Percentiles rank a stretch among this genome's conserved stretches.
phyloP scores from a whole-genome alignment of 2,113 vertebrate genomes.

The Nestor notabilis region DNA sequence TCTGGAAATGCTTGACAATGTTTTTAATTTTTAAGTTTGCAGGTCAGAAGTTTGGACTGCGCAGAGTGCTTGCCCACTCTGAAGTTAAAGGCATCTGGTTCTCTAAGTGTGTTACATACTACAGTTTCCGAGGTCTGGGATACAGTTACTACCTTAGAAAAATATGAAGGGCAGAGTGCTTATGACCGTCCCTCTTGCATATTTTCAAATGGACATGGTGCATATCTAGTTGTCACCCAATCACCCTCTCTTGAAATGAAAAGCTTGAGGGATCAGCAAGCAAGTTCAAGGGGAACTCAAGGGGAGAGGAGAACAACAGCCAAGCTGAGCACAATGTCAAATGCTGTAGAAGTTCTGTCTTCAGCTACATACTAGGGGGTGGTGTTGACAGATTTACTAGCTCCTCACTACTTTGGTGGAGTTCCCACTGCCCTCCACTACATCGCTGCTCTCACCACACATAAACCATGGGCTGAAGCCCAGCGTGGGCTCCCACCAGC shows the following conservation, averaged over 20 bases:
- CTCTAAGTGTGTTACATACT: background rate
- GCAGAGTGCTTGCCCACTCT: background rate
- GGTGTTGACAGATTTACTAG: background rate
- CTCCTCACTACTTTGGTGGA: rapidly evolving
- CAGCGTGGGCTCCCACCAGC: background rate
- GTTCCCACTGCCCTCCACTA: background rate
- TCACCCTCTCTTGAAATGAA: background rate
- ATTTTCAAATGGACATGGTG: background rate
- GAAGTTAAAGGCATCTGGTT: background rate
- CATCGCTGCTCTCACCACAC: background rate
- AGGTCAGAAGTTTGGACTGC: background rate
- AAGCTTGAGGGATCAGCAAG: background rate
- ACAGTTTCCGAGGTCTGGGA: background rate
- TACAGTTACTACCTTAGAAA: background rate
- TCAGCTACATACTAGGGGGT: background rate
- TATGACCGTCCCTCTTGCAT: background rate
- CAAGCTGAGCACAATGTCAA: background rate
- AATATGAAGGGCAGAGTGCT: background rate
- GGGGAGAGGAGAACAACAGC: background rate
- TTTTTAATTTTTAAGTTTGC: background rate
- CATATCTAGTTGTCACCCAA: background rate
- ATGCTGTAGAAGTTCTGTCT: background rate
- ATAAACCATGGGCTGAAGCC: background rate
- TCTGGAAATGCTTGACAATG: background rate
- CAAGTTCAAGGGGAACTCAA: background rate